Evolutionary conservation across 2,888 invertebrate species (phyloP).

Genomic region (Bembecia ichneumoniformis): DNA sequence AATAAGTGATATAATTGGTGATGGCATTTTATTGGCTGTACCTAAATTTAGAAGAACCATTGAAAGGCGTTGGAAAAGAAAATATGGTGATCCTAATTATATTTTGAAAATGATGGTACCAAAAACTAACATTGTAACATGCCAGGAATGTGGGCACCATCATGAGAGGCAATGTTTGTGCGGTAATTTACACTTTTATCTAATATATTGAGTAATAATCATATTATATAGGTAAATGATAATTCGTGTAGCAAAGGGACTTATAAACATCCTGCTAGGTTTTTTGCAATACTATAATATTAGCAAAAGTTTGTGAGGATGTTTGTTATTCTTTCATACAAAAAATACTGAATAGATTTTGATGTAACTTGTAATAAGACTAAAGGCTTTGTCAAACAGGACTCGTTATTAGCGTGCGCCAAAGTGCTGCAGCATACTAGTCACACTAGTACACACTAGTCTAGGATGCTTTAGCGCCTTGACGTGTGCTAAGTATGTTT

Average conservation of each 20-base stretch:
- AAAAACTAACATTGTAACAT: conserved; percentile 81
- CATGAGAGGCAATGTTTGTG: conserved; percentile 86
- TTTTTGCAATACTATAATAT: not conserved
- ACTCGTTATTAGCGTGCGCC: no score
- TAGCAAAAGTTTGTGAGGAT: no score
- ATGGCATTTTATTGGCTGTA: conserved; percentile 86
- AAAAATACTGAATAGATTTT: no score
- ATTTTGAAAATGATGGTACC: conserved; percentile 79
- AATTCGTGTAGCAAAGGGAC: not conserved
- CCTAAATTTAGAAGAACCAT: conserved; percentile 84
- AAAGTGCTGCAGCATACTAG: no score
- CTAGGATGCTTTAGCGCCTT: no score
- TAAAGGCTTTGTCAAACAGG: no score
- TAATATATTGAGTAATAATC: not conserved
- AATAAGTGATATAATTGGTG: conserved; percentile 76
- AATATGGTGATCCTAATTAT: conserved; percentile 79
- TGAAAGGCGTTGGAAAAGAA: conserved; percentile 81
- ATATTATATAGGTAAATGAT: not conserved
- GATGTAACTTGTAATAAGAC: no score
- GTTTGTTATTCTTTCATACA: no score
- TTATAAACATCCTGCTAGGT: not conserved
- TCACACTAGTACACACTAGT: no score
- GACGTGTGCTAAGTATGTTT: no score
- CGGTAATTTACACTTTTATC: conserved; percentile 47
- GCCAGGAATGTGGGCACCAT: conserved; percentile 87